These are phyloP conservation scores for Thunnus albacares DNA, from an alignment of 2,797 vertebrate genomes.

Conservation along the genomic window DNA sequence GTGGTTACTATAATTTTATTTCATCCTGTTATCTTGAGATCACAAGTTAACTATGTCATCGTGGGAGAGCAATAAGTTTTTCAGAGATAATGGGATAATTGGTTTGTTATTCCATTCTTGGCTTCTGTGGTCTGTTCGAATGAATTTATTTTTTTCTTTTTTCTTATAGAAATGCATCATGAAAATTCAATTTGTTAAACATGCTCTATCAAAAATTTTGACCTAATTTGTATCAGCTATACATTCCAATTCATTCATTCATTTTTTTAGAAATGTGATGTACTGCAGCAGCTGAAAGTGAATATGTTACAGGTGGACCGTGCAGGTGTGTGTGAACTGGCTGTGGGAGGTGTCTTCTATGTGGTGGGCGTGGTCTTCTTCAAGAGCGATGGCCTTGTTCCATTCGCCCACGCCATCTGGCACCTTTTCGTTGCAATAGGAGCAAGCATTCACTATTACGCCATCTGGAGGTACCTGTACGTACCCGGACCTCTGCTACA, in stretches of 20 bases:
- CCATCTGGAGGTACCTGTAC: slow-evolving; percentile 96
- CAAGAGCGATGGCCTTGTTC: slow-evolving; percentile 94
- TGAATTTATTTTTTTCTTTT: too few species aligned
- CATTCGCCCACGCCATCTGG: slow-evolving; percentile 98
- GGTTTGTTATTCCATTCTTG: too few species aligned
- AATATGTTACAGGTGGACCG: slow-evolving; percentile 87
- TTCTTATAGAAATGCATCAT: background rate
- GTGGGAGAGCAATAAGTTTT: too few species aligned
- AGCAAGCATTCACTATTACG: slow-evolving; percentile 93
- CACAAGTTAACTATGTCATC: too few species aligned
- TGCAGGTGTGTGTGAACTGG: slow-evolving; percentile 91
- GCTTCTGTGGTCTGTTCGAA: too few species aligned
- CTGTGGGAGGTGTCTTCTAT: slow-evolving; percentile 91
- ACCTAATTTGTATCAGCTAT: background rate
- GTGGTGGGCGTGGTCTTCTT: slow-evolving; percentile 94
- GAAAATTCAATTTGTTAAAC: too few species aligned
- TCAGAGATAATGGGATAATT: too few species aligned
- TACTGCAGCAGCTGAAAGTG: background rate
- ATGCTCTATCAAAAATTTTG: too few species aligned
- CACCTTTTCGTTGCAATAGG: slow-evolving; percentile 94
- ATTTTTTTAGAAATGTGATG: background rate
- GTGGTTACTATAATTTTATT: too few species aligned
- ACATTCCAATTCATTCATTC: background rate
- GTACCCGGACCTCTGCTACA: slow-evolving; percentile 77
- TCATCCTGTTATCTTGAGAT: too few species aligned